Base-by-base conservation (phyloP, 64 coral and sea anemone genomes). In the Trachythela sp. region DNA sequence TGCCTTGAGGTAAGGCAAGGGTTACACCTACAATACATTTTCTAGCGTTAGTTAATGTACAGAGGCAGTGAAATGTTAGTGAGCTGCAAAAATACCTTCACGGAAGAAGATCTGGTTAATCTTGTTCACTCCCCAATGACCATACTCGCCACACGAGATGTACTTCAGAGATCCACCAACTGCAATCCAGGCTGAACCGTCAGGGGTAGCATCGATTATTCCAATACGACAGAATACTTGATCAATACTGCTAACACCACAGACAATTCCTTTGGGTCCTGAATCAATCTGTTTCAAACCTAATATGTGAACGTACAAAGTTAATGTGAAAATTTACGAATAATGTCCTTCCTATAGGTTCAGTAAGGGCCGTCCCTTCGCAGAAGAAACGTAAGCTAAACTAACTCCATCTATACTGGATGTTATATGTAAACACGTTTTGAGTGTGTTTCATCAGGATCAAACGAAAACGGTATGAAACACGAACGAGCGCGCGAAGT, bases 91-190 rank as follows among this genome's bases (percentile, higher is more conserved):
- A 45, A 45, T 45, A 32, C 88, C 77, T 22, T 85, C 32, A 83
- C 88, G 45, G 48, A 90, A 90, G 75, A 40, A 90, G 9, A 90
- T 90, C 14, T 90, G 48, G 50, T 84, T 24, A 13, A 15, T 24
- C n/a, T 39, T 90, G 41, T 90, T 90, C 17, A 90, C 88, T 9
- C 77, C 88, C 88, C 88, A 90, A n/a, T 59, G 37, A 27, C 88
- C 88, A 41, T 33, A 77, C 26, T 90, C 18, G 40, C 88, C 24
- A 90, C 36, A 35, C 0, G 88, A 60, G 13, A 90, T 8, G 36
- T 84, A 84, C 77, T 84, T 84, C 0, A 90, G 88, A 38, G 49
- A 26, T 32, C 77, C 88, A 27, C 2, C 20, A 60, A 90, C 49
- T n/a, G 1, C 31, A 52, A 36, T 75, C 88, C 88, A 90, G 8